phyloP scores from a whole-genome alignment of 2,888 invertebrate species.

The Hypomecis punctinalis region DNA sequence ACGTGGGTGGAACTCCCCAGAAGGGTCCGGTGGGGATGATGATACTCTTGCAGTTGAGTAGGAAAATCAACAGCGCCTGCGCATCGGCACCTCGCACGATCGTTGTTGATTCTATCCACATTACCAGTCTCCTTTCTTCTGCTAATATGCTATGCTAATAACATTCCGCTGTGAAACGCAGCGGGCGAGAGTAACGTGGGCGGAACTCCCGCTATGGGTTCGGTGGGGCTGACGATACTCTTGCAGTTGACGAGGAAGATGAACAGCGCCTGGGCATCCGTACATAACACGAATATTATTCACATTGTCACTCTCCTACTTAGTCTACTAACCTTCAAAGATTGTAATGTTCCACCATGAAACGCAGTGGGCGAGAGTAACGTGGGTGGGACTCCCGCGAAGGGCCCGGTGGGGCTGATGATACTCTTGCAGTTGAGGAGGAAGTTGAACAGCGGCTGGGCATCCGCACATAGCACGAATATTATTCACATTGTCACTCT shows the following conservation, averaged over 20 bases:
- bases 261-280: no score
- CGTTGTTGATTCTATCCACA: no score
- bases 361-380: constrained; percentile 96
- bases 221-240: constrained; percentile 90
- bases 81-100: constrained; percentile 94
- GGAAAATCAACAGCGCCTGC: constrained; percentile 95
- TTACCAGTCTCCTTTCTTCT: no score
- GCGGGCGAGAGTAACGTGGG: constrained; percentile 96
- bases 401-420: constrained; percentile 90
- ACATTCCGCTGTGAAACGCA: constrained; percentile 94
- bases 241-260: constrained; percentile 95
- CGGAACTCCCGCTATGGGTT: constrained; percentile 94
- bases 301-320: no score
- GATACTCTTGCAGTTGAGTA: constrained; percentile 94
- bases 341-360: constrained; percentile 92
- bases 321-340: constrained; percentile 87
- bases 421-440: constrained; percentile 95
- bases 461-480: constrained; percentile 92
- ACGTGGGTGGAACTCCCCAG: constrained; percentile 96
- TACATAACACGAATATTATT: no score
- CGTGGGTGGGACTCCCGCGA: constrained; percentile 97
- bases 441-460: constrained; percentile 96
- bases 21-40: constrained; percentile 91
- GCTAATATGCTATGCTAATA: constrained; percentile 90
- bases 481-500: no score